These are phyloP conservation scores for Sphecodes monilicornis DNA, from an alignment of 2,888 invertebrate genomes.

Conservation along the genomic window DNA sequence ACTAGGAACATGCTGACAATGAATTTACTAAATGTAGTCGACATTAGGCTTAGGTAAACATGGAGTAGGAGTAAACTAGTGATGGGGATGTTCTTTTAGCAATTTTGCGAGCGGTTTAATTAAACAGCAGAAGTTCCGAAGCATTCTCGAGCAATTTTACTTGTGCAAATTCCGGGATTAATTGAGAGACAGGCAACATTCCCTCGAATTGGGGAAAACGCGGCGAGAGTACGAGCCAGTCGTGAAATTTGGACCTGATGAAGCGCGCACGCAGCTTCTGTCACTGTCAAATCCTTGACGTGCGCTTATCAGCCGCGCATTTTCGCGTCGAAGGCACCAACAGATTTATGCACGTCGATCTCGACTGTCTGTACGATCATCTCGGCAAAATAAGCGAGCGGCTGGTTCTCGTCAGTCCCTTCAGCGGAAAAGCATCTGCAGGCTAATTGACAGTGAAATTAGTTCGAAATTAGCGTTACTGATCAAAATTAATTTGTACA, in stretches of 20 bases:
- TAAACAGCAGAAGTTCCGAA: background rate
- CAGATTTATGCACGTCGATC: conserved; percentile 26
- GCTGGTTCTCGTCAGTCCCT: background rate
- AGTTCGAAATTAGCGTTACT: background rate
- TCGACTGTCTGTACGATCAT: background rate
- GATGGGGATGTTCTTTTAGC: background rate
- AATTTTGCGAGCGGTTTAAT: background rate
- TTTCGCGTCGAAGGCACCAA: conserved; percentile 45
- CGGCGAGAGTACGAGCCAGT: conserved; percentile 2
- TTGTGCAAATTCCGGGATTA: background rate
- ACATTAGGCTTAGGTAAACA: no score
- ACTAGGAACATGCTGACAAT: no score
- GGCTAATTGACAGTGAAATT: background rate
- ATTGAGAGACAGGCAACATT: conserved; percentile 11
- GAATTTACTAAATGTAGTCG: no score
- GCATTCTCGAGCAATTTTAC: background rate
- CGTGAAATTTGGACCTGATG: conserved; percentile 20
- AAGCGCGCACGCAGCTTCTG: conserved; percentile 35
- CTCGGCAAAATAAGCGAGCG: conserved; percentile 6
- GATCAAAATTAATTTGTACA: background rate
- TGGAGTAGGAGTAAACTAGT: no score
- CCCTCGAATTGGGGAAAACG: conserved; percentile 32
- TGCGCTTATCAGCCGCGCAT: conserved; percentile 57
- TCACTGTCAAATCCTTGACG: conserved; percentile 55
- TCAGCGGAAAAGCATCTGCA: background rate